phyloP scores from a whole-genome alignment of 2,888 invertebrate genomes.

The Buathra laborator region DNA sequence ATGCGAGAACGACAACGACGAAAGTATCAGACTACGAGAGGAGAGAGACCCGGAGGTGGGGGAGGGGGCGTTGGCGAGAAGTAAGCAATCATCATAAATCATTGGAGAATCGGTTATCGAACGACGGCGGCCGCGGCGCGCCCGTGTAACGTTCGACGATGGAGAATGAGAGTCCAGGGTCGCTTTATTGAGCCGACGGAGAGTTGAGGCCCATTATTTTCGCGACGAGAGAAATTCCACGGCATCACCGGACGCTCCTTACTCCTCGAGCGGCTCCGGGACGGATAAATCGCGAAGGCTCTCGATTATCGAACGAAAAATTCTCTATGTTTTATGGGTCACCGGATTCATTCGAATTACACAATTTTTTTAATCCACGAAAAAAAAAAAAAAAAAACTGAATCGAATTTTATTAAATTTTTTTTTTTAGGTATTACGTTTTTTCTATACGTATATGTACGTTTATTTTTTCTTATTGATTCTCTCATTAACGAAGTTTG shows the following conservation, averaged over 20 bases:
- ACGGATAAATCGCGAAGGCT: conserved; percentile 6
- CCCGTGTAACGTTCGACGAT: conserved; percentile 22
- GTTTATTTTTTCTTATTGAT: no score
- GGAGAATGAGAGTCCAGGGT: conserved; percentile 44
- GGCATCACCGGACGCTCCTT: not conserved
- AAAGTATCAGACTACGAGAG: conserved; percentile 6
- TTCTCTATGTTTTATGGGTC: not conserved
- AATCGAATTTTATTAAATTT: no score
- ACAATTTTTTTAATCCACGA: no score
- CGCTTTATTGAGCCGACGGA: conserved; percentile 40
- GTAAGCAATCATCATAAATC: conserved; percentile 78
- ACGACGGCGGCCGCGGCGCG: conserved; percentile 33
- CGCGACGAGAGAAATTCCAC: conserved; percentile 42
- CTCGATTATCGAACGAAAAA: not conserved
- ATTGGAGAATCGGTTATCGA: conserved; percentile 74
- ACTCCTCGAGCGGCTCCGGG: not conserved
- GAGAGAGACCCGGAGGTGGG: conserved; percentile 34
- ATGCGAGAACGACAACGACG: conserved; percentile 25
- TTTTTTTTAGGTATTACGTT: no score
- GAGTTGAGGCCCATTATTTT: conserved; percentile 32
- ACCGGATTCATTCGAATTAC: no score
- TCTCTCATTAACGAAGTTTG: no score
- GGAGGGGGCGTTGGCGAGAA: conserved; percentile 67
- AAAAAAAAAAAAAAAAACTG: no score
- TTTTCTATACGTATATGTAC: no score